A percentile compares a stretch with the other conserved stretches of the same genome.
Conservation (phyloP, 1,140 invertebrate species). For the Pogonomyrmex californicus region DNA sequence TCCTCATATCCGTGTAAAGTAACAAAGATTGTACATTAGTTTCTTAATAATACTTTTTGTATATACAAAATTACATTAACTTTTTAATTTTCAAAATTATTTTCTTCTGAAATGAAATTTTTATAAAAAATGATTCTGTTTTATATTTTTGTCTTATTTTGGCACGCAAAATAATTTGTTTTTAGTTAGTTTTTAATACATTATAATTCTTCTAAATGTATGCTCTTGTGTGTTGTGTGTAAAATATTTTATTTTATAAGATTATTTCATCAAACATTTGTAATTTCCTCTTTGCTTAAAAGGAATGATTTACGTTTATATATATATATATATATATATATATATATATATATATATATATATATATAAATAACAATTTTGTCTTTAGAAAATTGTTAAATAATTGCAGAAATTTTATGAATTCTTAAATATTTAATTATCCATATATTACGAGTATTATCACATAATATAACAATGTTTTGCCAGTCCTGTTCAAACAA, state of each 20-base stretch:
- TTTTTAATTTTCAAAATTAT: not conserved
- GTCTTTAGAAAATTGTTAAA: not conserved
- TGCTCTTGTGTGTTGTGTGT: not conserved
- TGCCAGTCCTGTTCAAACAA: not conserved
- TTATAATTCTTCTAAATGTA: not conserved
- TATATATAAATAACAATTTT: too few species aligned
- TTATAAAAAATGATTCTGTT: not conserved
- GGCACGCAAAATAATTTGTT: not conserved
- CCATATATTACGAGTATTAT: not conserved
- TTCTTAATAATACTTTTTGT: not conserved
- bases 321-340: too few species aligned
- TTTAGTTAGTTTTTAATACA: not conserved
- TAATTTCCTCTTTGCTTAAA: slow-evolving; percentile 20
- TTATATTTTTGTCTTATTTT: not conserved
- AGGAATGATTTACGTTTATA: not conserved
- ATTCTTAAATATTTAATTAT: not conserved
- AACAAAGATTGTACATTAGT: not conserved
- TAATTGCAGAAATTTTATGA: not conserved
- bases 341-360: not conserved
- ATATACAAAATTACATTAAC: not conserved
- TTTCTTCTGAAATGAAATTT: not conserved
- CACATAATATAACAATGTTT: not conserved
- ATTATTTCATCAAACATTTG: not conserved
- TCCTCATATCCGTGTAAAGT: slow-evolving; percentile 10
- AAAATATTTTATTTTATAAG: slow-evolving; percentile 14